Evolutionary conservation across 1,140 invertebrate genomes (phyloP).

Genomic region (Tetragnatha versicolor): DNA sequence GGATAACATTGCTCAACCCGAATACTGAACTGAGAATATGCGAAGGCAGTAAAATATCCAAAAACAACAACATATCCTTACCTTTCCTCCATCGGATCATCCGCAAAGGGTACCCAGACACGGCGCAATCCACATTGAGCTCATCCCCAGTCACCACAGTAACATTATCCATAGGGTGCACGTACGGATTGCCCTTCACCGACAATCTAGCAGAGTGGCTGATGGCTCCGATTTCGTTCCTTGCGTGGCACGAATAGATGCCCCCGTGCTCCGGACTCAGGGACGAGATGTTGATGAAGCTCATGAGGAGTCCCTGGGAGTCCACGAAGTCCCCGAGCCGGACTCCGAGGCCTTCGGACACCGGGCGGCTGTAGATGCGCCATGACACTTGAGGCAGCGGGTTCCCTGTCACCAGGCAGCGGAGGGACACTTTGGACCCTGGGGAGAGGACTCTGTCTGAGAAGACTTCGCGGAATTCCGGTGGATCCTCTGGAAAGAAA

Average conservation of each 20-base stretch:
- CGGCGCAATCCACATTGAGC: slow-evolving; percentile 65
- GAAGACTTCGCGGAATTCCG: slow-evolving; percentile 69
- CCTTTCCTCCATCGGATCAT: slow-evolving; percentile 68
- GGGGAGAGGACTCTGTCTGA: slow-evolving; percentile 88
- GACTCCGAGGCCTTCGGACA: slow-evolving; percentile 57
- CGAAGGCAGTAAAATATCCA: not conserved
- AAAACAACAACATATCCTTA: slow-evolving; percentile 53
- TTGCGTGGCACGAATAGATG: slow-evolving; percentile 53
- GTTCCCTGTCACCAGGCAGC: slow-evolving; percentile 89
- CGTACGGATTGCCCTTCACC: slow-evolving; percentile 62
- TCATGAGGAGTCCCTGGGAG: slow-evolving; percentile 61
- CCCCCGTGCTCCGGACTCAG: slow-evolving; percentile 66
- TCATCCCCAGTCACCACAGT: slow-evolving; percentile 65
- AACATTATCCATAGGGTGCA: slow-evolving; percentile 64
- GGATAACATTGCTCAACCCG: no score
- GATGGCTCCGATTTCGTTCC: slow-evolving; percentile 53
- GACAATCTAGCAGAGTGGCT: slow-evolving; percentile 52
- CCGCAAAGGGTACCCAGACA: slow-evolving; percentile 68
- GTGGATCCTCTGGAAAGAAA: slow-evolving; percentile 62
- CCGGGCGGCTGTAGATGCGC: slow-evolving; percentile 62
- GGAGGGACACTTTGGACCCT: slow-evolving; percentile 84
- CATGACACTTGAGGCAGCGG: slow-evolving; percentile 74
- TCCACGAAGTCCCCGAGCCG: slow-evolving; percentile 61
- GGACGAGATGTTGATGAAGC: slow-evolving; percentile 66
- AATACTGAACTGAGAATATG: not conserved